Evolutionary conservation across 1,140 invertebrate genomes (phyloP).

Genomic region (Ruditapes philippinarum): DNA sequence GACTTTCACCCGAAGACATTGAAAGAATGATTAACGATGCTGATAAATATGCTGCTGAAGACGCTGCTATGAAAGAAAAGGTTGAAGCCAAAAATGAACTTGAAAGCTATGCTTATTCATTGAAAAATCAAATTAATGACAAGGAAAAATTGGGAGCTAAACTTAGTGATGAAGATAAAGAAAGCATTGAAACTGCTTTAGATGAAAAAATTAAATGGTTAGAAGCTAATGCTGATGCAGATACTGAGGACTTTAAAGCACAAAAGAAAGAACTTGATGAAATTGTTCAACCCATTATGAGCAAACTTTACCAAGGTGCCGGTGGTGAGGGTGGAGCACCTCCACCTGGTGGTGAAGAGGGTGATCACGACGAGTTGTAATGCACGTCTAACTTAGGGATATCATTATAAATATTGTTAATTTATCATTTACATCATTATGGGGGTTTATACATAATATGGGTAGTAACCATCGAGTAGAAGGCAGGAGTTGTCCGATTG

Average conservation of each 20-base stretch:
- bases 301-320: slow-evolving; percentile 97
- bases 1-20: slow-evolving; percentile 98
- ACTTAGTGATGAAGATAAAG: slow-evolving; percentile 95
- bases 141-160: slow-evolving; percentile 99
- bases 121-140: slow-evolving; percentile 99
- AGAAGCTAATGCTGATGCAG: slow-evolving; percentile 97
- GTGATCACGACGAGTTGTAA: slow-evolving; percentile 80
- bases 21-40: slow-evolving; percentile 95
- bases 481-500: neutral
- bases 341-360: slow-evolving; percentile 68
- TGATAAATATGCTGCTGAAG: slow-evolving; percentile 82
- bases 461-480: neutral
- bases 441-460: neutral
- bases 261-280: slow-evolving; percentile 99
- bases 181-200: slow-evolving; percentile 97
- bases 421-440: slow-evolving; percentile 24
- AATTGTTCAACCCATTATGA: slow-evolving; percentile 98
- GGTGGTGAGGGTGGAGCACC: slow-evolving; percentile 86
- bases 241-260: slow-evolving; percentile 97
- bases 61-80: slow-evolving; percentile 92
- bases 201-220: slow-evolving; percentile 99
- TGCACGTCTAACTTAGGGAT: slow-evolving; percentile 57
- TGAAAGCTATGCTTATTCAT: slow-evolving; percentile 97
- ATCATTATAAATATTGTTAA: neutral
- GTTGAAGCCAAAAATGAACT: slow-evolving; percentile 96